A percentile compares a stretch with the other conserved stretches of the same genome.
phyloP scores from a whole-genome alignment of 2,113 vertebrate genomes.

The Ciconia stormi region DNA sequence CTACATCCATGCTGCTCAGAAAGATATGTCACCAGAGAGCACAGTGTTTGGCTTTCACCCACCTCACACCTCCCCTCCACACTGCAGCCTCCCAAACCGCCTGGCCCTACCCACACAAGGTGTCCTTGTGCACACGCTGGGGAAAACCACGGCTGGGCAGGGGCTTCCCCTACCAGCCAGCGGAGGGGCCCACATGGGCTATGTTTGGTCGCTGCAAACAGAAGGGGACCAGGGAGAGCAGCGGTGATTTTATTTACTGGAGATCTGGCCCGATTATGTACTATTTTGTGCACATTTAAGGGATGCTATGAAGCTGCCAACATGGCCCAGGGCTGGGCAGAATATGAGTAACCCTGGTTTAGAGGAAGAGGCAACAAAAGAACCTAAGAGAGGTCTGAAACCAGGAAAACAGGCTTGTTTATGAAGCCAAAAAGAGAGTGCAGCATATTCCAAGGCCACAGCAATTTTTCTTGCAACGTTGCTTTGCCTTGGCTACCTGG shows the following conservation, averaged over 20 bases:
- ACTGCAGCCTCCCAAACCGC: neutral
- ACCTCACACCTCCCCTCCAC: neutral
- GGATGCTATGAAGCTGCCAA: slow-evolving; percentile 1
- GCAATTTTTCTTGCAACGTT: slow-evolving; percentile 24
- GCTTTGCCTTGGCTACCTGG: slow-evolving; percentile 68
- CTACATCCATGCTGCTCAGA: neutral
- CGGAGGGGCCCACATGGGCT: neutral
- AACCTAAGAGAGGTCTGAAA: slow-evolving; percentile 18
- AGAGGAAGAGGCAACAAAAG: slow-evolving; percentile 31
- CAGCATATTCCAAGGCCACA: slow-evolving; percentile 41
- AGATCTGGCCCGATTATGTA: neutral
- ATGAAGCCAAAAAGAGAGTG: slow-evolving; percentile 58
- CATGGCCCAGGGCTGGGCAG: neutral
- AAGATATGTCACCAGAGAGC: neutral
- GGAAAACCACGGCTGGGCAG: neutral
- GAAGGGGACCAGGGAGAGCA: neutral
- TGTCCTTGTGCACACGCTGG: neutral
- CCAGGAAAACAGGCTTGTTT: slow-evolving; percentile 67
- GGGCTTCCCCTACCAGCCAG: neutral
- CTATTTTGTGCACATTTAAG: neutral
- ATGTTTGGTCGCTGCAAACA: neutral
- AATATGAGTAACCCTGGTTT: slow-evolving; percentile 37
- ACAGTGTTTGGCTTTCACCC: neutral
- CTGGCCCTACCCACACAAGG: neutral
- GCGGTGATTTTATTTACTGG: neutral